Evolutionary conservation across 2,113 vertebrate genomes (phyloP), one percentile per base, ranked within the genome.

Genomic region (Syngnathus scovelli): DNA sequence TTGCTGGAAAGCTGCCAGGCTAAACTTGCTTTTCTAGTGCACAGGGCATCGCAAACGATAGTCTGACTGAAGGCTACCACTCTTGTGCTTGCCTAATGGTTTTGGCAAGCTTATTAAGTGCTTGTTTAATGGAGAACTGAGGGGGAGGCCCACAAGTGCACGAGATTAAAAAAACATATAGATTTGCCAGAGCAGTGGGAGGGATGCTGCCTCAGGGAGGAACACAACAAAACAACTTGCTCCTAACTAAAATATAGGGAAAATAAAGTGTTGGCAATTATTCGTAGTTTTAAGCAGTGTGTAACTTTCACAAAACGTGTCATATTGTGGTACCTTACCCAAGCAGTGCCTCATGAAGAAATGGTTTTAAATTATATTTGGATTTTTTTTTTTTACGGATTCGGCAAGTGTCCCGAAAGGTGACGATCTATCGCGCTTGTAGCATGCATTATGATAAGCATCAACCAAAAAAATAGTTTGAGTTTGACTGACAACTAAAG

Each of bases 1-100:
- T 89, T 79, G 79, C 84, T 90, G 88, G 89, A 87, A 88, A 87
- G 71, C 63, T 80, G 85, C 87, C 88, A 87, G 71, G 41, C 1
- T 66, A 72, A 84, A 0, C 58, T 84, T 82, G 74, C 71, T 84
- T 84, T 77, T 82, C 73, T 76, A 78, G 69, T 61, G 87, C 82
- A 77, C 27, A 86, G 87, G 87, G 90, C 87, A 91, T 85, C 71
- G 78, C 77, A 83, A 89, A 83, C 69, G 77, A 79, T 88, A 80
- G 83, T 85, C 79, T 66, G 77, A 89, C 86, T 85, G 85, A 88
- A 87, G 88, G 89, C 81, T 89, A 86, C 48, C 80, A 88, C 83
- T 86, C 81, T 52, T 77, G 79, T 82, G 83, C 86, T 71, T 71
- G 75, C 84, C 88, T 88, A 87, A 89, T 88, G 82, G 83, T 80